phyloP scores from a whole-genome alignment of 2,113 vertebrate genomes.

The Miniopterus natalensis region DNA sequence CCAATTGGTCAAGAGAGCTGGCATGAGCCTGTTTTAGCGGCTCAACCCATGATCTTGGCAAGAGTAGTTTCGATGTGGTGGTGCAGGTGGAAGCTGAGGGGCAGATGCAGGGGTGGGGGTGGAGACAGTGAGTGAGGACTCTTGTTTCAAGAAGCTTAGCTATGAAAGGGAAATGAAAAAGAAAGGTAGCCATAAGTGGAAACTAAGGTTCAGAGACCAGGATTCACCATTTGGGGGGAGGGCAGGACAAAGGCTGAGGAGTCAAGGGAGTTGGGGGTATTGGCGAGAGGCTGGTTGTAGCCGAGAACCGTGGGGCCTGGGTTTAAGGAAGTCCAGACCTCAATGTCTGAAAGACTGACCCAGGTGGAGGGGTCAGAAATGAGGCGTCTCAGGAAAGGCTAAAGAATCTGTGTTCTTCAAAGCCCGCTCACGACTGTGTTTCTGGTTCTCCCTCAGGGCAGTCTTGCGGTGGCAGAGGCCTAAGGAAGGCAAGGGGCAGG shows the following conservation, averaged over 20 bases:
- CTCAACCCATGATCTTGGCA: neutral
- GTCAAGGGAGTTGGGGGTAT: neutral
- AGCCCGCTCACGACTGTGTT: neutral
- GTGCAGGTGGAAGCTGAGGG: neutral
- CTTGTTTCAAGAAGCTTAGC: neutral
- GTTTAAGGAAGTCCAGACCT: neutral
- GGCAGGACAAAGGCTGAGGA: neutral
- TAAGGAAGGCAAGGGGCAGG: too few relatives aligned
- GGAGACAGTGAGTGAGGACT: neutral
- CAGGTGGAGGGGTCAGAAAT: neutral
- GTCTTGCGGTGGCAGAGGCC: neutral
- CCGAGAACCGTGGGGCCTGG: neutral
- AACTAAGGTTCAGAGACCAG: neutral
- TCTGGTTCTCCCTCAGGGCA: neutral
- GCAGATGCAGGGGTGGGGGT: neutral
- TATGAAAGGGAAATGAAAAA: neutral
- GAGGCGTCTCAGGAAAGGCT: neutral
- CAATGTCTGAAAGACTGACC: neutral
- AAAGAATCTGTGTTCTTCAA: neutral
- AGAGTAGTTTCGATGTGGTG: neutral
- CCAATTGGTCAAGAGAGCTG: neutral
- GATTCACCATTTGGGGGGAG: neutral
- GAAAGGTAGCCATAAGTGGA: neutral
- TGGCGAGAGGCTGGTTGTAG: neutral
- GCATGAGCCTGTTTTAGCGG: neutral